Conservation (phyloP, 2,113 vertebrate genomes). For the Morone chrysops region DNA sequence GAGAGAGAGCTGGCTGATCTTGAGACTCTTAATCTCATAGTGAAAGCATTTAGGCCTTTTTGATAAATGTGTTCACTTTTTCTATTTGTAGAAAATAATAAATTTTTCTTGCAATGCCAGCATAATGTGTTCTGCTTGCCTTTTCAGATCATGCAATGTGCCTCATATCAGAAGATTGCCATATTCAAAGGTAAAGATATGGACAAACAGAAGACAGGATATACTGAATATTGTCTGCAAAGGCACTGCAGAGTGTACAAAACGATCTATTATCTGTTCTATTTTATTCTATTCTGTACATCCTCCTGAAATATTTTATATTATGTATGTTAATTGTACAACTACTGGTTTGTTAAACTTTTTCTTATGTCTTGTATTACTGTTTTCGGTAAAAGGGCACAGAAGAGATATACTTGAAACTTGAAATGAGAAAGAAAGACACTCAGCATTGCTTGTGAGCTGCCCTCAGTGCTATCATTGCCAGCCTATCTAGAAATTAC, state of each 20-base stretch:
- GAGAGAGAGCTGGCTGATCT: neutral
- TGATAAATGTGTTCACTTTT: constrained; percentile 4
- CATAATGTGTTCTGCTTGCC: constrained; percentile 27
- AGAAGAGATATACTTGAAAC: neutral
- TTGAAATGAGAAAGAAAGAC: neutral
- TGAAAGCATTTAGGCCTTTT: constrained; percentile 19
- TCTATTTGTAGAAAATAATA: constrained; percentile 23
- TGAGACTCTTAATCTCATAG: constrained; percentile 8
- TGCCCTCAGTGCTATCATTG: neutral
- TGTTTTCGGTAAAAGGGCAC: neutral
- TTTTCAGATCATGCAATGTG: constrained; percentile 16
- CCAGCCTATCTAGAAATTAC: neutral
- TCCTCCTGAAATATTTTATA: neutral
- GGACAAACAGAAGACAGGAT: neutral
- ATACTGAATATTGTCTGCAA: neutral
- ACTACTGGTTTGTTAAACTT: neutral
- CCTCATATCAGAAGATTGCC: constrained; percentile 22
- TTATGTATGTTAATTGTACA: neutral
- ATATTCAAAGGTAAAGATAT: constrained; percentile 20
- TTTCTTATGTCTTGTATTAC: neutral
- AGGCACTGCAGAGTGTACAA: neutral
- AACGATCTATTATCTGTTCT: neutral
- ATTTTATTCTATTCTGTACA: neutral
- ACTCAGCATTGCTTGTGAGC: neutral
- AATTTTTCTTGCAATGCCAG: constrained; percentile 33